phyloP scores from a whole-genome alignment of 1,140 invertebrate genomes.

The honey bee (Apis mellifera) region Amel_HAv3.1 CM009938.2:7295001-7295500 shows the following conservation, averaged over 20 bases:
- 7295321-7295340: conserved; percentile 89
- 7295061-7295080: too few species aligned
- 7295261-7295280: conserved; percentile 86
- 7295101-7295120: neutral
- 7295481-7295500: conserved; percentile 84
- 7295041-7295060: too few species aligned
- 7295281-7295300: conserved; percentile 93
- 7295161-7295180: conserved; percentile 83
- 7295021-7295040: too few species aligned
- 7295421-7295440: conserved; percentile 91
- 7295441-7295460: conserved; percentile 89
- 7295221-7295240: conserved; percentile 62
- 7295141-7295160: conserved; percentile 80
- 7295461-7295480: conserved; percentile 75
- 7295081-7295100: neutral
- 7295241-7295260: conserved; percentile 83
- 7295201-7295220: conserved; percentile 76
- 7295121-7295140: conserved; percentile 9
- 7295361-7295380: conserved; percentile 82
- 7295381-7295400: conserved; percentile 89
- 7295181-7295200: conserved; percentile 81
- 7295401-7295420: conserved; percentile 96
- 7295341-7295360: conserved; percentile 87
- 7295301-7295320: conserved; percentile 90
- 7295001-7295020: too few species aligned